Percentiles rank a stretch among this genome's conserved stretches.
Conservation (phyloP, 2,888 invertebrate genomes). For the Apodemia mormo region DNA sequence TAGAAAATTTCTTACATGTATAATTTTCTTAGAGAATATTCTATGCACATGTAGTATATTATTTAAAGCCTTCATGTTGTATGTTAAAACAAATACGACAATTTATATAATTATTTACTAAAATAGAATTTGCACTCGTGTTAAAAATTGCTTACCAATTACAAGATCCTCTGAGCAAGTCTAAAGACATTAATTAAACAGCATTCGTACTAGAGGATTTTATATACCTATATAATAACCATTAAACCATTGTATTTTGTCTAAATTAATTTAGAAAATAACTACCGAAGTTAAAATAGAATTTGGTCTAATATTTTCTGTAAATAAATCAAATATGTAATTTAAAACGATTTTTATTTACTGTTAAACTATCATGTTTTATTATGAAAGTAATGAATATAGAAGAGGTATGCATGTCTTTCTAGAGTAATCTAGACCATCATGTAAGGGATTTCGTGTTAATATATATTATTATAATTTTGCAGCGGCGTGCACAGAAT, state of each 20-base stretch:
- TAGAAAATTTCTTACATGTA: constrained; percentile 29
- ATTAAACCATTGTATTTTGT: constrained; percentile 62
- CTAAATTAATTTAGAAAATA: constrained; percentile 62
- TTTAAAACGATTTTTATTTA: constrained; percentile 57
- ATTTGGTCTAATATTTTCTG: constrained; percentile 79
- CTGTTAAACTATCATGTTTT: not conserved
- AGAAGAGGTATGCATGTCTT: too few relatives aligned
- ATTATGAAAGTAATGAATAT: not conserved
- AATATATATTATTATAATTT: too few relatives aligned
- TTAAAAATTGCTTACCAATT: constrained; percentile 62
- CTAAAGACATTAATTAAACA: constrained; percentile 27
- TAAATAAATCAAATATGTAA: constrained; percentile 80
- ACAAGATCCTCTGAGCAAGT: constrained; percentile 53
- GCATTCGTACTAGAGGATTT: constrained; percentile 51
- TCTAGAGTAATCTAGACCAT: too few relatives aligned
- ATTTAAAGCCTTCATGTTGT: constrained; percentile 59
- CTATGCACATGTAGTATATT: constrained; percentile 47
- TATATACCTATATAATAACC: constrained; percentile 50
- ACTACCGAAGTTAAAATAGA: constrained; percentile 64
- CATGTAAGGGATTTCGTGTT: too few relatives aligned
- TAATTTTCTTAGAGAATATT: constrained; percentile 45
- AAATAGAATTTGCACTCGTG: constrained; percentile 70
- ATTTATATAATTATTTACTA: constrained; percentile 63
- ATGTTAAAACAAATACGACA: constrained; percentile 54
- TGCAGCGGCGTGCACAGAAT: too few relatives aligned